These are phyloP conservation scores for Halocynthia aurantium DNA, from an alignment of 23 tunicate genomes.

Conservation along the genomic window DNA sequence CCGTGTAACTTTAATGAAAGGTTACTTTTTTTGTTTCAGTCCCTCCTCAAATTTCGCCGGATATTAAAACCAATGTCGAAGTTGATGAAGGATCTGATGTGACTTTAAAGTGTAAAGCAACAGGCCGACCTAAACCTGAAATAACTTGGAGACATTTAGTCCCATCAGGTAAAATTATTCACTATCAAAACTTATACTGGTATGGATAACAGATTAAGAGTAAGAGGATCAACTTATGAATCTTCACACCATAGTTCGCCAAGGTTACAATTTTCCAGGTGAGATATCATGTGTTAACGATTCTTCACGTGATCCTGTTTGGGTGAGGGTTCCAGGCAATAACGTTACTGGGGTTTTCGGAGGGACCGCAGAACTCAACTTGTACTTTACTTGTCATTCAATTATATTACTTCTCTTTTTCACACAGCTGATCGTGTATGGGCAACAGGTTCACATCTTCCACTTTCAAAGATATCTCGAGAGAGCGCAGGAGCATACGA, in stretches of 20 bases:
- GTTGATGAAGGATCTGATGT: conserved; percentile 58
- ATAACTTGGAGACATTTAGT: conserved; percentile 80
- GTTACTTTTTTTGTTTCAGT: not conserved
- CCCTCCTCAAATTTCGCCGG: conserved; percentile 8
- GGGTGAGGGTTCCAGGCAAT: too few species aligned
- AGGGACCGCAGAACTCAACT: not conserved
- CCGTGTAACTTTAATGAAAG: too few species aligned
- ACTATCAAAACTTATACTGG: not conserved
- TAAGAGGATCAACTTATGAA: too few species aligned
- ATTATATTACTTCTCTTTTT: not conserved
- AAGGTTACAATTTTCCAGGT: too few species aligned
- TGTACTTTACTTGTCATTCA: not conserved
- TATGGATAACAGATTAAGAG: too few species aligned
- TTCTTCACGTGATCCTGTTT: too few species aligned
- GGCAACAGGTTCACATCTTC: conserved; percentile 55
- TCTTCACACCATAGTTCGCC: too few species aligned
- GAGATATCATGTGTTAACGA: too few species aligned
- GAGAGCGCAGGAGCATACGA: conserved; percentile 74
- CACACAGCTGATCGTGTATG: conserved; percentile 59
- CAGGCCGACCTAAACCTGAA: conserved; percentile 62
- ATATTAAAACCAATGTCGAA: not conserved
- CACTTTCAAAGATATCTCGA: conserved; percentile 40
- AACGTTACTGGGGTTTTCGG: too few species aligned
- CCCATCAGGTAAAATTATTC: conserved; percentile 54
- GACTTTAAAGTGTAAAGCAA: conserved; percentile 39